These are phyloP conservation scores for Chymomyza fuscimana DNA, from an alignment of 2,888 invertebrate species.

Conservation along the genomic window DNA sequence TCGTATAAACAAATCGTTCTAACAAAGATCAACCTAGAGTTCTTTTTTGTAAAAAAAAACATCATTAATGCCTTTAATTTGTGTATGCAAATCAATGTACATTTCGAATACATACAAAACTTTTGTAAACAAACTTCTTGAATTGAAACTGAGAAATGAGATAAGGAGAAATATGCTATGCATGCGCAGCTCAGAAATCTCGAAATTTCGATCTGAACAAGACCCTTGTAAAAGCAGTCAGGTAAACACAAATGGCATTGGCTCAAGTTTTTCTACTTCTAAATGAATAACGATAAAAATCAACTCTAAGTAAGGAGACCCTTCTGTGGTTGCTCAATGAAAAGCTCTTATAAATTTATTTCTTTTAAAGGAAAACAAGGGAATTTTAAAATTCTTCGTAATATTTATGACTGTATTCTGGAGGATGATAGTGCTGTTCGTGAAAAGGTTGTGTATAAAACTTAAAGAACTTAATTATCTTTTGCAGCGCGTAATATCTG, in stretches of 20 bases:
- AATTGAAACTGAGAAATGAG: not conserved
- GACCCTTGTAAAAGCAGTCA: not conserved
- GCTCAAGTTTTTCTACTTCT: not conserved
- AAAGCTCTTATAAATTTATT: not conserved
- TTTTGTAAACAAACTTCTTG: too few species aligned
- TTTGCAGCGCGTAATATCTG: too few species aligned
- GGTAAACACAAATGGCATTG: not conserved
- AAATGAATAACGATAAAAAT: not conserved
- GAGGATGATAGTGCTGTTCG: too few species aligned
- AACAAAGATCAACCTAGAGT: too few species aligned
- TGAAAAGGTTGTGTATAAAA: slow-evolving; percentile 10
- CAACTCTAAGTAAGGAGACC: not conserved
- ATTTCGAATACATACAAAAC: slow-evolving; percentile 36
- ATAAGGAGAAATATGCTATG: not conserved
- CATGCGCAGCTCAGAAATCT: not conserved
- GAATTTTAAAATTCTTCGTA: not conserved
- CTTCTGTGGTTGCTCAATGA: not conserved
- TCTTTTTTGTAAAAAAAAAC: not conserved
- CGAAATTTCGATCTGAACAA: not conserved
- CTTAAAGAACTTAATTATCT: too few species aligned
- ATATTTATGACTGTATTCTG: too few species aligned
- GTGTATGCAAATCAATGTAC: slow-evolving; percentile 1
- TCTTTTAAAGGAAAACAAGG: not conserved
- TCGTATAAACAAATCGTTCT: too few species aligned
- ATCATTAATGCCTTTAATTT: not conserved